Evolutionary conservation across 1,140 invertebrate genomes (phyloP).

Genomic region (Drosophila ohnishii): DNA sequence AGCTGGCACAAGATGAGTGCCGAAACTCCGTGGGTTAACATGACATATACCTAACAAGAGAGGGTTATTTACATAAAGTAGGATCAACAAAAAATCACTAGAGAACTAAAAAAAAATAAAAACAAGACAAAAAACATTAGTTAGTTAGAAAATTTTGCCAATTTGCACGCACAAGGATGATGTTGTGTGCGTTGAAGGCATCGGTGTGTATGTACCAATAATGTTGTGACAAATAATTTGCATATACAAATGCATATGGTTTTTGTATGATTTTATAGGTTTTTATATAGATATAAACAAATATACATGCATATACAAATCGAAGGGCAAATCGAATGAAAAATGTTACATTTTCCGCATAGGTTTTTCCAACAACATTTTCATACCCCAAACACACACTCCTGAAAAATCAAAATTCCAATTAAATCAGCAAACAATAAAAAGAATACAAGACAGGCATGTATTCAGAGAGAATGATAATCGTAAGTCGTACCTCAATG

Average conservation of each 20-base stretch:
- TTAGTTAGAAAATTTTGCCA: slow-evolving; percentile 67
- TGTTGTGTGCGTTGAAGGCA: slow-evolving; percentile 12
- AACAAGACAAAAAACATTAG: slow-evolving; percentile 52
- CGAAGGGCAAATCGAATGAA: slow-evolving; percentile 28
- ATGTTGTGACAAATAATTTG: slow-evolving; percentile 80
- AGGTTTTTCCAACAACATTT: slow-evolving; percentile 26
- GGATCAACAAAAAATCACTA: slow-evolving; percentile 15
- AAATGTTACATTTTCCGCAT: slow-evolving; percentile 34
- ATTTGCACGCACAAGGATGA: slow-evolving; percentile 24
- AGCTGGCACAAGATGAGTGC: slow-evolving; percentile 39
- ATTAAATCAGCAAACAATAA: slow-evolving; percentile 58
- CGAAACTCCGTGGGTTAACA: slow-evolving; percentile 77
- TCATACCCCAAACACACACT: slow-evolving; percentile 10
- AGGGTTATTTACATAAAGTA: slow-evolving; percentile 45
- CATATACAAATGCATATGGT: slow-evolving; percentile 48
- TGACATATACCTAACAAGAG: slow-evolving; percentile 65
- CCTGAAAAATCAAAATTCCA: slow-evolving; percentile 3
- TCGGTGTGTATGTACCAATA: slow-evolving; percentile 49
- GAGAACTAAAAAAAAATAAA: slow-evolving; percentile 3
- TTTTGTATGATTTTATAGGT: slow-evolving; percentile 58
- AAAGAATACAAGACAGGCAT: slow-evolving; percentile 51
- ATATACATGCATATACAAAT: slow-evolving; percentile 52
- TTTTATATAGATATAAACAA: slow-evolving; percentile 49
- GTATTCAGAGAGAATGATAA: slow-evolving; percentile 75
- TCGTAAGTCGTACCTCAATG: slow-evolving; percentile 81